A percentile compares a stretch with the other conserved stretches of the same genome.
Evolutionary conservation across 2,113 vertebrate species (phyloP).

Genomic region (Caracal caracal): DNA sequence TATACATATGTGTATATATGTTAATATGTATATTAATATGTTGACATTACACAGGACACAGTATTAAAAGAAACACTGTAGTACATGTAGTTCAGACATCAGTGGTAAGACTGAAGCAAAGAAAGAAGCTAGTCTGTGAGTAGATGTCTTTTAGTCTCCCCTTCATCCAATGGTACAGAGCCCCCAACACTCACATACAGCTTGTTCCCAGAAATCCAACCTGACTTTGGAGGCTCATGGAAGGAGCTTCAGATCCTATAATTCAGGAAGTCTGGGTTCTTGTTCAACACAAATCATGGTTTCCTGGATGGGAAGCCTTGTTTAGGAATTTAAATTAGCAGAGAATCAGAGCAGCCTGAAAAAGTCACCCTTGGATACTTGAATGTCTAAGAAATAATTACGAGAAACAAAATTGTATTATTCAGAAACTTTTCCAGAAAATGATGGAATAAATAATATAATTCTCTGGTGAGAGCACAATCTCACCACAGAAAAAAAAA

Average conservation of each 20-base stretch:
- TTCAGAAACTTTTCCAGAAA: conserved; percentile 3
- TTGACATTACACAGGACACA: background rate
- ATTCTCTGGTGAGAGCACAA: background rate
- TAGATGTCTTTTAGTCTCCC: background rate
- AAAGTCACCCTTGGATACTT: background rate
- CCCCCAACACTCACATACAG: rapidly evolving
- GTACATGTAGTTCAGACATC: background rate
- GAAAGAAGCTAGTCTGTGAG: background rate
- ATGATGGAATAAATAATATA: background rate
- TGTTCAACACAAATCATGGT: background rate
- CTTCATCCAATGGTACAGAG: background rate
- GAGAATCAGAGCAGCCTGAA: background rate
- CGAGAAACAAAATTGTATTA: conserved; percentile 1
- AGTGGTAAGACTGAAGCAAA: background rate
- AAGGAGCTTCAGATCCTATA: background rate
- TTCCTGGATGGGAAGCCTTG: background rate
- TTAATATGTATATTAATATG: background rate
- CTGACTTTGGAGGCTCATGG: background rate
- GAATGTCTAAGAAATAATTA: conserved; percentile 2
- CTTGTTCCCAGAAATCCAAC: background rate
- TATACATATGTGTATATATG: background rate
- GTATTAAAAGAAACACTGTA: background rate
- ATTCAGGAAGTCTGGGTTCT: background rate
- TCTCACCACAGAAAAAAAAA: conserved; percentile 3
- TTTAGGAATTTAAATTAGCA: background rate